Base-by-base conservation (phyloP, 2,797 vertebrate species). In the Enteromius afrohamiltoni region DNA sequence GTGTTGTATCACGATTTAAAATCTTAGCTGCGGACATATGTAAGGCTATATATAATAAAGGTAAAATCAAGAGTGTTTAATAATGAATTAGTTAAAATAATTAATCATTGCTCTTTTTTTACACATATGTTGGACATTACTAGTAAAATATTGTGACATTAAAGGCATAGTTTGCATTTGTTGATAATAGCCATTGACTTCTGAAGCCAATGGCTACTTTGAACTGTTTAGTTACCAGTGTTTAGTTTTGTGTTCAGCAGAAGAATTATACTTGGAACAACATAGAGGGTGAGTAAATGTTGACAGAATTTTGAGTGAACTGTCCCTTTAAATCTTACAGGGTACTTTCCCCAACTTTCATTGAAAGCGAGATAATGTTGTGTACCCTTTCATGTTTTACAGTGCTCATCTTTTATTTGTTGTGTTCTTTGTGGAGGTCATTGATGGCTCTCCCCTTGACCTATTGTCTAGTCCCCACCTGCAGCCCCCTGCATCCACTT, bases 401-500 rank as follows among this genome's bases (percentile, higher is more conserved):
- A 80, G 49, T 42, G 58, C 29, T 64, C 34, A 29, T 83, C 65
- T 76, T 68, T 23, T 49, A 79, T 82, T 84, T 81, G 67, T 81
- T 85, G 49, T 74, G 71, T 65, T 34, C 29, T 34, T 34, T 65
- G 62, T 65, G 31, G 62, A 65, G 29, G 62, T 55, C 79, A 84
- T 75, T 86, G 70, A 60, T 78, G 77, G 81, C 65, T 70, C 67
- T 76, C 78, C 74, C 37, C 77, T 62, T 70, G 62, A 77, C 47
- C 62, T 45, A 70, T 87, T 83, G 55, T 80, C 58, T 73, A 82
- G 73, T 84, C 79, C 85, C 73, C 80, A 82, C 79, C 79, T 86
- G 75, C 85, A 81, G 31, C 80, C 87, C 80, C 82, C 64, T 76
- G 37, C 64, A n/a, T 55, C 70, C 58, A 65, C 79, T 89, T 86